These are phyloP conservation scores for Luffia ferchaultella DNA, from an alignment of 2,888 invertebrate species.

Conservation along the genomic window DNA sequence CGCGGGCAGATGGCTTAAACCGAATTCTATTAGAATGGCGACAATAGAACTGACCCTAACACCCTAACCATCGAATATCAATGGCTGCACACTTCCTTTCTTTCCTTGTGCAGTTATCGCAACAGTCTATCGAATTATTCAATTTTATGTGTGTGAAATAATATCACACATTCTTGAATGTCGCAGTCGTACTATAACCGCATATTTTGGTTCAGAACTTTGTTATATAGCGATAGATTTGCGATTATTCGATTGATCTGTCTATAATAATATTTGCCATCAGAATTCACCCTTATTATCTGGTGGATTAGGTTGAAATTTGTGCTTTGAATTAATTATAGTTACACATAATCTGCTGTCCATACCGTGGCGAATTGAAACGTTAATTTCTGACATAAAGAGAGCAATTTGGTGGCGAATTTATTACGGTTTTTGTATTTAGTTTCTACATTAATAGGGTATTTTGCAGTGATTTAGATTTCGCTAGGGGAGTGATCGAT, in stretches of 20 bases:
- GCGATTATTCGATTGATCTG: not conserved
- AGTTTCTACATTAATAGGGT: not conserved
- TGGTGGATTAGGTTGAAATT: not conserved
- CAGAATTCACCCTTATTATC: not conserved
- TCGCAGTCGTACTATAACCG: too few species aligned
- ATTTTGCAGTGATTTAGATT: not conserved
- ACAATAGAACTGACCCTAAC: not conserved
- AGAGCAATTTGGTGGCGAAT: constrained; percentile 49
- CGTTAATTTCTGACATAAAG: constrained; percentile 47
- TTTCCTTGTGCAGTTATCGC: too few species aligned
- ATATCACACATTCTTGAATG: too few species aligned
- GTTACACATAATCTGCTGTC: not conserved
- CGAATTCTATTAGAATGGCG: not conserved
- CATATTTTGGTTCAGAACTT: not conserved
- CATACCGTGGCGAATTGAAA: constrained; percentile 34
- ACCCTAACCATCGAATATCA: too few species aligned
- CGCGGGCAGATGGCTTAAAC: constrained; percentile 34
- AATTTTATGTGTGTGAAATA: too few species aligned
- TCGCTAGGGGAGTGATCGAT: not conserved
- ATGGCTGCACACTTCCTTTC: too few species aligned
- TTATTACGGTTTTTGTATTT: constrained; percentile 21
- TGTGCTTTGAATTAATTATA: not conserved
- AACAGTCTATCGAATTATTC: too few species aligned
- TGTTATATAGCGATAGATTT: not conserved
- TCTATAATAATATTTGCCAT: not conserved